Evolutionary conservation across 2,797 vertebrate species (phyloP).

Genomic region (Enteromius trimaculatus): DNA sequence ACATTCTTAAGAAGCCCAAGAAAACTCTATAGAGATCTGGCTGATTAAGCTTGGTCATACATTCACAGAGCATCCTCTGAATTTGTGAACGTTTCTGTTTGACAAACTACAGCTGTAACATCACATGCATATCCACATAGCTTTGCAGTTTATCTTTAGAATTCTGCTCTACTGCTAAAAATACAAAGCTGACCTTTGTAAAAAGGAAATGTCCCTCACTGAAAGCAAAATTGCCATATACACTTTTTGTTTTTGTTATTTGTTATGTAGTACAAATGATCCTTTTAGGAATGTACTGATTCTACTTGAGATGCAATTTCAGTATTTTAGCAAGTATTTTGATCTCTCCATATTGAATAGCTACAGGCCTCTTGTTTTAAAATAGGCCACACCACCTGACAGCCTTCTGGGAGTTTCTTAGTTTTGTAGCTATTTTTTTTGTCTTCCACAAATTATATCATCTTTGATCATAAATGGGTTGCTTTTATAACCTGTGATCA

Average conservation of each 20-base stretch:
- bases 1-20: not conserved
- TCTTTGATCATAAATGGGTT: not conserved
- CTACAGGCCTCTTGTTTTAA: constrained; percentile 1
- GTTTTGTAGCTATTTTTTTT: not conserved
- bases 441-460: too few relatives aligned
- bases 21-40: not conserved
- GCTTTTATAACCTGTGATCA: not conserved
- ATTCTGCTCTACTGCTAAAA: not conserved
- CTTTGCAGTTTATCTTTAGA: not conserved
- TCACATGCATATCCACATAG: constrained; percentile 8
- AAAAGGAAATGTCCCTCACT: not conserved
- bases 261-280: not conserved
- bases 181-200: not conserved
- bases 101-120: not conserved
- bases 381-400: not conserved
- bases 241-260: not conserved
- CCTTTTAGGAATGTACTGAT: not conserved
- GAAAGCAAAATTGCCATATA: not conserved
- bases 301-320: constrained; percentile 9
- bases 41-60: not conserved
- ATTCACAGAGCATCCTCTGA: not conserved
- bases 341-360: not conserved
- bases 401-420: not conserved
- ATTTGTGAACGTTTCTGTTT: not conserved
- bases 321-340: constrained; percentile 1